Conservation (phyloP, 2,797 vertebrate genomes). For the Alouatta caraya region DNA sequence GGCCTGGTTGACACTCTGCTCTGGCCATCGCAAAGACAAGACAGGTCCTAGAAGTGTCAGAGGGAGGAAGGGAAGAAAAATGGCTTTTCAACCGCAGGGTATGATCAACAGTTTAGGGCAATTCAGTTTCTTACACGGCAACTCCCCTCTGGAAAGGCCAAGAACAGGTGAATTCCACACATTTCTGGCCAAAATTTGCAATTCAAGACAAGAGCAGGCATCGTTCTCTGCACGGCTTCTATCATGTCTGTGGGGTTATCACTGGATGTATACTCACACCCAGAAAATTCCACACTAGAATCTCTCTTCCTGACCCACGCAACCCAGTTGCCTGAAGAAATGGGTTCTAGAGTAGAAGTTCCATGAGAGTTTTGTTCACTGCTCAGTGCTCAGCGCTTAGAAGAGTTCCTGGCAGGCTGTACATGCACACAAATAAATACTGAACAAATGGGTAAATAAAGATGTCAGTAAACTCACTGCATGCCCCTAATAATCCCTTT, state of each 20-base stretch:
- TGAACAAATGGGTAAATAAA: background rate
- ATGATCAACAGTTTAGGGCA: background rate
- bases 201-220: background rate
- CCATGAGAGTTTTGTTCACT: background rate
- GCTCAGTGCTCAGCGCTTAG: background rate
- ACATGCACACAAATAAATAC: background rate
- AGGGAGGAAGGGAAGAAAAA: background rate
- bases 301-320: background rate
- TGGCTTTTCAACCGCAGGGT: background rate
- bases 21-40: background rate
- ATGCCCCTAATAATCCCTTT: background rate
- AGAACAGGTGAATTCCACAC: background rate
- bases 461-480: background rate
- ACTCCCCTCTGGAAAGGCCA: background rate
- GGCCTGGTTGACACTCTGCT: background rate
- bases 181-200: background rate
- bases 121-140: background rate
- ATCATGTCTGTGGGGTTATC: background rate
- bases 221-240: background rate
- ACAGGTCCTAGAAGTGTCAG: background rate
- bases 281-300: background rate
- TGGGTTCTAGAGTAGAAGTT: background rate
- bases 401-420: background rate
- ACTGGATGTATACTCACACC: background rate
- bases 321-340: background rate